Conservation (phyloP, 1,140 invertebrate species). For the Ceratoteleas bidentatus region DNA sequence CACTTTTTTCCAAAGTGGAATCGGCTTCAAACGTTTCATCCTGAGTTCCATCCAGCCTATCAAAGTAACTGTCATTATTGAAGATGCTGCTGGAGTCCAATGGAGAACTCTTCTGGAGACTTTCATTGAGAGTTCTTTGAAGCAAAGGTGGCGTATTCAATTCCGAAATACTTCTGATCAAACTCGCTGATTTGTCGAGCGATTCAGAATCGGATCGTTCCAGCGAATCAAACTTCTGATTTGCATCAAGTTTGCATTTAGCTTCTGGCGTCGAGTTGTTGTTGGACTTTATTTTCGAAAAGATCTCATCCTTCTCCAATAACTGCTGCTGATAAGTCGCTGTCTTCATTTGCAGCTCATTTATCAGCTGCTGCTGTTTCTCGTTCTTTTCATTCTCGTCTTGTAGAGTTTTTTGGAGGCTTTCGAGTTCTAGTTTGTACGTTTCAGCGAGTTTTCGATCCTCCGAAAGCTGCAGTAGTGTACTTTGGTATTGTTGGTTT, state of each 20-base stretch:
- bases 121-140: constrained; percentile 4
- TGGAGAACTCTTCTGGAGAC: constrained; percentile 13
- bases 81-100: constrained; percentile 68
- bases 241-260: background rate
- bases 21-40: constrained; percentile 18
- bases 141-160: constrained; percentile 2
- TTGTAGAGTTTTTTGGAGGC: background rate
- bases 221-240: background rate
- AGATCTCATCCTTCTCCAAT: background rate
- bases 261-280: background rate
- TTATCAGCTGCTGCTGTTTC: background rate
- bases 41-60: constrained; percentile 62
- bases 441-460: no score
- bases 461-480: no score
- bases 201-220: constrained; percentile 15
- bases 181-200: background rate
- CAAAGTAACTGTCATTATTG: constrained; percentile 69
- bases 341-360: background rate
- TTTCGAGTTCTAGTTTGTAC: no score
- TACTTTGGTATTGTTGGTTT: background rate
- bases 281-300: background rate
- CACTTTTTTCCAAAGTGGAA: constrained; percentile 48
- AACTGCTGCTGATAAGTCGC: constrained; percentile 4
- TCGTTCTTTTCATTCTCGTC: background rate
- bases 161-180: constrained; percentile 1